Base-by-base conservation (phyloP, 1,140 invertebrate species). In the Calephelis nemesis region DNA sequence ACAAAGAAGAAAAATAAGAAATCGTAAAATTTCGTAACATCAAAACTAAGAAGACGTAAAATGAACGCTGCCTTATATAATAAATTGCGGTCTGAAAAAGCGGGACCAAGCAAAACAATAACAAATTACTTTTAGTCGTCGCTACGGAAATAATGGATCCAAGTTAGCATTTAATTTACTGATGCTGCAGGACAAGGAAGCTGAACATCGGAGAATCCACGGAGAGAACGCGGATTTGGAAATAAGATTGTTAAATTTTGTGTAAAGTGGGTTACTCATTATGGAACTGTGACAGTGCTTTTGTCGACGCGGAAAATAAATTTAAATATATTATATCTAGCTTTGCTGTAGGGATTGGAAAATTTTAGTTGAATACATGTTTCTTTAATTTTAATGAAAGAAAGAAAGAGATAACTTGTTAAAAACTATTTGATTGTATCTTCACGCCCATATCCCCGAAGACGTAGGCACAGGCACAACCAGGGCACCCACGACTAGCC, bases 41-140 rank as follows among this genome's bases (percentile, higher is more conserved):
- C 7, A 42, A 42, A 42, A n/a, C 4, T 42, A 42, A 42, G 4
- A 42, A 42, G 40, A 42, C 40, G 40, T 5, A 42, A 42, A 42
- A 42, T 42, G 40, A 42, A 7, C 7, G 40, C 40, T 7, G 40
- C 19, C 19, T 54, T 11, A 19, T 10, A 58, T 30, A 12, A 30
- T 54, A 58, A 58, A 58, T 58, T 58, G 30, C 15, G 19, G 52
- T 4, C 11, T 12, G 4, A 45, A 66, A 54, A 54, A 11, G 19
- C 1, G 8, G 49, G 11, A 13, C n/a, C 12, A 30, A 12, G 13
- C n/a, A 66, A 65, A 65, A 65, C 50, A 66, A 66, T 66, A 66
- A 66, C 50, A 66, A 66, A 66, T 66, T 66, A 66, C 54, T 66
- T 66, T 12, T 12, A 66, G 45, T 42, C 65, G n/a, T 30, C 65